A percentile compares a stretch with the other conserved stretches of the same genome.
Conservation (phyloP, 2,797 vertebrate genomes). For the Champsocephalus esox region DNA sequence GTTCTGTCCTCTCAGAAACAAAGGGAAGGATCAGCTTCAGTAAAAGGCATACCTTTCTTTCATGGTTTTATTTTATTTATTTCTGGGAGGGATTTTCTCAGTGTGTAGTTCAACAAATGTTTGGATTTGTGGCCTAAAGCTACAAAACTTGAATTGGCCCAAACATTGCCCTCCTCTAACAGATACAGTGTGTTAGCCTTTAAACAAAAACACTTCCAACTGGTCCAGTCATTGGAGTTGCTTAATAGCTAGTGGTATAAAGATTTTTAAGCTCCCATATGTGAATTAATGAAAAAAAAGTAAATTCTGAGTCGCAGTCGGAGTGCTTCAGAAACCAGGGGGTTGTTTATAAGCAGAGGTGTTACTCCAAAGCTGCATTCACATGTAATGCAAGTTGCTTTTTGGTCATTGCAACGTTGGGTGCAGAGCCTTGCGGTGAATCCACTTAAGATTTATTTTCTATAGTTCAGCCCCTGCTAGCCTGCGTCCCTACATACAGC, state of each 20-base stretch:
- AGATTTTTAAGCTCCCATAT: background rate
- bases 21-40: background rate
- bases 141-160: background rate
- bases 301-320: background rate
- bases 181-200: slow-evolving; percentile 20
- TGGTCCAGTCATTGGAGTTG: background rate
- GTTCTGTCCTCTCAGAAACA: background rate
- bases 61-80: slow-evolving; percentile 16
- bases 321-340: too few relatives aligned
- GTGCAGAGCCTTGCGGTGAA: too few relatives aligned
- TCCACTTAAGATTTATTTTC: too few relatives aligned
- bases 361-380: too few relatives aligned
- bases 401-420: too few relatives aligned
- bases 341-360: too few relatives aligned
- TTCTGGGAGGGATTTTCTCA: background rate
- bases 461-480: too few relatives aligned
- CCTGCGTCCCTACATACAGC: too few relatives aligned
- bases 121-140: slow-evolving; percentile 11
- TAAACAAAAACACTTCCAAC: slow-evolving; percentile 24
- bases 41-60: background rate
- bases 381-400: too few relatives aligned
- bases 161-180: background rate
- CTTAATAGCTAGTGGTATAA: background rate
- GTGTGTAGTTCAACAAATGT: background rate
- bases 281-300: background rate